Evolutionary conservation across 2,888 invertebrate genomes (phyloP).

Genomic region (Macrosiphum euphorbiae): DNA sequence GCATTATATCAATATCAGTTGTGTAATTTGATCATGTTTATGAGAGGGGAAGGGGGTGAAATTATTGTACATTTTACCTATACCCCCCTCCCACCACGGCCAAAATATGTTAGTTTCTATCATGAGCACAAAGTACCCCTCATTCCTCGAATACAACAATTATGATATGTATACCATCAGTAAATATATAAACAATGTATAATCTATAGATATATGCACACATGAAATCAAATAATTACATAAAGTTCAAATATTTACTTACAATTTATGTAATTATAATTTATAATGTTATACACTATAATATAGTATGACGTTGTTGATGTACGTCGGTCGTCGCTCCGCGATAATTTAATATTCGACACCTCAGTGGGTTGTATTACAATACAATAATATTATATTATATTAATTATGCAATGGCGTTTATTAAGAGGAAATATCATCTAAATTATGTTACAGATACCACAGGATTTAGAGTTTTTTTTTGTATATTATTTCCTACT

Average conservation of each 20-base stretch:
- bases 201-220: background rate
- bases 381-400: background rate
- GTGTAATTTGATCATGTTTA: background rate
- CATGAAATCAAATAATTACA: background rate
- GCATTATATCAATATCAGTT: too few species aligned
- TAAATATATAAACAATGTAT: background rate
- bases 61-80: background rate
- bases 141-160: background rate
- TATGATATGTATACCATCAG: background rate
- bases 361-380: background rate
- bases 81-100: background rate
- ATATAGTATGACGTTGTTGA: background rate
- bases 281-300: too few species aligned
- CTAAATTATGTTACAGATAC: background rate
- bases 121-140: too few species aligned
- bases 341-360: background rate
- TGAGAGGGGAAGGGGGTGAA: accelerated
- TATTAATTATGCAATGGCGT: background rate
- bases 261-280: background rate
- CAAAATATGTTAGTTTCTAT: too few species aligned
- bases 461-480: background rate
- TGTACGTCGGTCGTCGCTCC: background rate
- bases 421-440: background rate
- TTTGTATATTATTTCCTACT: background rate
- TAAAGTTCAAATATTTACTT: background rate